Base-by-base conservation (phyloP, 2,113 vertebrate genomes). In the Aythya baeri region DNA sequence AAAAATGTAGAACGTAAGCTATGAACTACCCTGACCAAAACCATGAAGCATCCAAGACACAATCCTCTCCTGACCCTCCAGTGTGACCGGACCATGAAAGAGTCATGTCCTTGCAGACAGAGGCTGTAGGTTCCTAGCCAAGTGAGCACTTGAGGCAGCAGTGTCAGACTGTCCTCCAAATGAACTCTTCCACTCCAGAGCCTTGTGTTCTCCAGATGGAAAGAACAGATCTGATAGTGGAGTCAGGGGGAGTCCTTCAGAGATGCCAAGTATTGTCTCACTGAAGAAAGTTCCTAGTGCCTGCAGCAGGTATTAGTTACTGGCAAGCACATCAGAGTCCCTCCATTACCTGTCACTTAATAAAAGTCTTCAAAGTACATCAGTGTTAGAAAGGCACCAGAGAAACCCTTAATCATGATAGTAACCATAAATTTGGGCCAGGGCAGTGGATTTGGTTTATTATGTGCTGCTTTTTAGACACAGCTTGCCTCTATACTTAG, bases 361-460 rank as follows among this genome's bases (percentile, higher is more conserved):
- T 58, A 62, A 61, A 86, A 79, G 55, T 49, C 71, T 88, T 85
- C 67, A 54, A 81, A 89, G 62, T 50, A 44, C 55, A 59, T 81
- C 90, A 43, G 38, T 57, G 70, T 87, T 61, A 93, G 84, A 87
- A 92, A 93, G 63, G 74, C 85, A 96, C 16, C 68, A 80, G 93
- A 94, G 74, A 86, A 94, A 94, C 49, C 29, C 52, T 92, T 90
- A 79, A 92, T 88, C 73, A 36, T 63, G 66, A 85, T 34, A 73
- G 46, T 23, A 90, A 38, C 61, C 66, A 57, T 90, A 91, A 41
- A 34, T 94, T 96, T 87, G 85, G 80, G 75, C 68, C 82, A 85
- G 83, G 84, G 46, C 84, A 94, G 46, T 49, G 82, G 86, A 97
- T 94, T 15, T 82, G 87, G 62, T 86, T 96, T 88, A 75, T 93